These are phyloP conservation scores for Prenolepis imparis DNA, from an alignment of 2,888 invertebrate species.

Conservation along the genomic window DNA sequence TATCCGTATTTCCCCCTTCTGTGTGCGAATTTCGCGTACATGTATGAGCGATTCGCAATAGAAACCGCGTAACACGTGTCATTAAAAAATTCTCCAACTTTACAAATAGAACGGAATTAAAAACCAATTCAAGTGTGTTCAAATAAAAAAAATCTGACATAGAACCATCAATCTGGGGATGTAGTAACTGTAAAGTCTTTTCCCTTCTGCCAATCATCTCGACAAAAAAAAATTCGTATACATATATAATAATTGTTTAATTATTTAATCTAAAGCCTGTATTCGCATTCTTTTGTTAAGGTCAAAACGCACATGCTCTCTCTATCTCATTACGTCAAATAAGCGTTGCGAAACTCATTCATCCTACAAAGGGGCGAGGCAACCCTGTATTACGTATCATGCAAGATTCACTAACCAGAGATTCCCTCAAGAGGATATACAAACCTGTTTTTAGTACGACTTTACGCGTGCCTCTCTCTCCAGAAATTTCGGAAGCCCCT, in stretches of 20 bases:
- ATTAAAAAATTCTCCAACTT: neutral
- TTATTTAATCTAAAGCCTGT: no score
- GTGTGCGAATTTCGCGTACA: conserved; percentile 18
- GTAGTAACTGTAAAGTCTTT: neutral
- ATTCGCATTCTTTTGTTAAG: neutral
- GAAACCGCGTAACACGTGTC: neutral
- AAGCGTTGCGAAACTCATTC: neutral
- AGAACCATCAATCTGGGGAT: neutral
- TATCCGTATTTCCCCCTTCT: conserved; percentile 20
- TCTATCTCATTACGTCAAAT: neutral
- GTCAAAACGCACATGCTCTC: neutral
- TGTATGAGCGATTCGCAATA: neutral
- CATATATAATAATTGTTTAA: no score
- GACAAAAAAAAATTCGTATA: no score
- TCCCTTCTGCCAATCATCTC: neutral
- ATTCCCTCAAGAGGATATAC: neutral
- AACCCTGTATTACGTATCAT: neutral
- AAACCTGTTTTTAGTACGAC: conserved; percentile 13
- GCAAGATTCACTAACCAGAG: neutral
- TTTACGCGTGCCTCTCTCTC: neutral
- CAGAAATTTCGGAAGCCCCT: conserved; percentile 17
- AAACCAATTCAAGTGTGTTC: neutral
- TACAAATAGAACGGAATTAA: neutral
- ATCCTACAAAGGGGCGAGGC: neutral
- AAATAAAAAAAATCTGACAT: neutral